Evolutionary conservation across 2,888 invertebrate species (phyloP), one percentile per base, ranked within the genome.

Genomic region (Lacanobia oleracea): DNA sequence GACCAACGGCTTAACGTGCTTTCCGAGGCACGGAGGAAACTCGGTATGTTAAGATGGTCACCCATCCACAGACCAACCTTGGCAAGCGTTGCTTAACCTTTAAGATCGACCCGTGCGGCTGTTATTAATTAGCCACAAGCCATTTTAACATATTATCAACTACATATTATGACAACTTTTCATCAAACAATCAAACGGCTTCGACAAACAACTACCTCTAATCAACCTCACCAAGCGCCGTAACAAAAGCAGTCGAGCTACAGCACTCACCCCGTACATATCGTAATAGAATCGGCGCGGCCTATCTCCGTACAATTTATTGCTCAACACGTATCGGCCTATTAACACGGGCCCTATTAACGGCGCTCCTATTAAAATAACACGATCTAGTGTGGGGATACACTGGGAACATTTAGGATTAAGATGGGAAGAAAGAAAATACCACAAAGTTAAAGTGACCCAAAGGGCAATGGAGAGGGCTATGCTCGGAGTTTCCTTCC

Each of bases 271-370:
- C 56, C 74, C 12, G 71, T 62, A 87, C 80, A 86, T 86, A 87
- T 87, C 87, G 81, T 87, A 86, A 86, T 86, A 87, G 88, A 86
- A 86, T 87, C 88, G 76, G 79, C 61, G 57, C 69, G 60, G 80
- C 80, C 84, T 82, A 86, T 86, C 86, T 82, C 53, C 76, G 62
- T 57, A 86, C 67, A 83, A 86, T 86, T 84, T 86, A 87, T 87
- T 79, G 75, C 81, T 61, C 37, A 67, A 57, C 79, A 86, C 84
- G 84, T 81, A 84, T 87, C 84, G 69, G 72, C 86, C 81, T 86
- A 86, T 87, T 86, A 87, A 81, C 85, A 82, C 75, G 78, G 81
- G 82, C 72, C 80, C 86, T 85, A 81, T 85, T 85, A 85, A 82
- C 86, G 75, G 61, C 53, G 77, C 67, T 61, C 83, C 85, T 84